A percentile compares a stretch with the other conserved stretches of the same genome.
These are phyloP conservation scores for Zootermopsis nevadensis DNA, from an alignment of 2,888 invertebrate genomes.

Conservation along the genomic window DNA sequence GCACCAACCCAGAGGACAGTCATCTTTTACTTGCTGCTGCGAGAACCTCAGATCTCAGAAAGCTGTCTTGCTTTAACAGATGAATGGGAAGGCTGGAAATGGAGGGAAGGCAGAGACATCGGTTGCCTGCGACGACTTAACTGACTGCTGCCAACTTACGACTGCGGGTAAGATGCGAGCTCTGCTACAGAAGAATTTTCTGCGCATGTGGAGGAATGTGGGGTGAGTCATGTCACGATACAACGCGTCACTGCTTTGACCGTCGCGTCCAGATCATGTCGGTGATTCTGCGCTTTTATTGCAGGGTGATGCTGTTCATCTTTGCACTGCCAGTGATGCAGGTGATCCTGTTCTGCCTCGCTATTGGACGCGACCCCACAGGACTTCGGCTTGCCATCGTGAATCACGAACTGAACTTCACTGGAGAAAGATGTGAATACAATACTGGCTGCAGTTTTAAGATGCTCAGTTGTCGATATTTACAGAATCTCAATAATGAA, in stretches of 20 bases:
- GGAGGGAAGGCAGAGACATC: slow-evolving; percentile 68
- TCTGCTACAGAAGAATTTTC: slow-evolving; percentile 87
- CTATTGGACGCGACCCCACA: slow-evolving; percentile 88
- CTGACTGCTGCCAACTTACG: slow-evolving; percentile 73
- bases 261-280: too few species aligned
- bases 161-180: slow-evolving; percentile 87
- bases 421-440: slow-evolving; percentile 65
- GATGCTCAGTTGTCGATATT: slow-evolving; percentile 82
- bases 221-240: slow-evolving; percentile 65
- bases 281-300: slow-evolving; percentile 40
- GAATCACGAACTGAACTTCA: slow-evolving; percentile 69
- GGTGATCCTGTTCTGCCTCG: slow-evolving; percentile 92
- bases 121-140: slow-evolving; percentile 69
- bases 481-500: slow-evolving; percentile 77
- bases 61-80: slow-evolving; percentile 58
- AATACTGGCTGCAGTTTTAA: slow-evolving; percentile 76
- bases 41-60: too few species aligned
- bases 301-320: slow-evolving; percentile 88
- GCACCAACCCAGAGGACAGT: too few species aligned
- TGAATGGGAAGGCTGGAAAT: slow-evolving; percentile 63
- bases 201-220: slow-evolving; percentile 92
- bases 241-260: too few species aligned
- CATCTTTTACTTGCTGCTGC: too few species aligned
- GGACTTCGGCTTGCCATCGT: slow-evolving; percentile 84
- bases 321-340: slow-evolving; percentile 95